Evolutionary conservation across 2,113 vertebrate species (phyloP).

Genomic region (western clawed frog (Xenopus tropicalis)): UCB_Xtro_10.0 CM004452.2:14402001-14402500

Average conservation of each 20-base stretch:
- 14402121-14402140: neutral
- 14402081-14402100: neutral
- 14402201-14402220: no score
- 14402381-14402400: constrained; percentile 36
- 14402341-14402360: constrained; percentile 16
- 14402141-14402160: no score
- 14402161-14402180: no score
- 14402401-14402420: constrained; percentile 31
- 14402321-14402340: constrained; percentile 9
- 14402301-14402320: neutral
- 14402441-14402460: neutral
- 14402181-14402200: no score
- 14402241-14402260: neutral
- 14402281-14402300: no score
- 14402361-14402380: constrained; percentile 29
- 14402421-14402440: constrained; percentile 9
- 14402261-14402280: neutral
- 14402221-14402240: neutral
- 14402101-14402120: neutral
- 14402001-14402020: no score
- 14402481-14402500: neutral
- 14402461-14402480: neutral
- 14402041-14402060: no score
- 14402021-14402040: no score
- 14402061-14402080: no score